Conservation (phyloP, 2,888 invertebrate genomes). For the Rotaria magnacalcarata region DNA sequence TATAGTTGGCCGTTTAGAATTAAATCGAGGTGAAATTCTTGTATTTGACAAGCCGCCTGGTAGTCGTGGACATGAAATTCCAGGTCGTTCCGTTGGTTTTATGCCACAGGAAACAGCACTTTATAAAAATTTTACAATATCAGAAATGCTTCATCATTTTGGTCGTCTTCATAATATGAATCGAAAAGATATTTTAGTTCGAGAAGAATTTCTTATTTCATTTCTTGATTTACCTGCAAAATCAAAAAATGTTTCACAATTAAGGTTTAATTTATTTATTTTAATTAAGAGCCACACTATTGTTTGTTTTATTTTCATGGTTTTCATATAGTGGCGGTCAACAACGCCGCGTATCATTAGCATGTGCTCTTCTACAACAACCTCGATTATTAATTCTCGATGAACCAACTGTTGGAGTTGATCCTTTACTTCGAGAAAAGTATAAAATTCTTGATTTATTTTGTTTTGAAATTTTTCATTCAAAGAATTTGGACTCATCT, state of each 20-base stretch:
- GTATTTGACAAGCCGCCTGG: slow-evolving; percentile 85
- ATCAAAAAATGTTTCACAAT: slow-evolving; percentile 73
- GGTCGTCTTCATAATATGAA: slow-evolving; percentile 89
- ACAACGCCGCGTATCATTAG: slow-evolving; percentile 82
- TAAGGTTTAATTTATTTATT: too few relatives aligned
- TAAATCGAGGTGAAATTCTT: slow-evolving; percentile 80
- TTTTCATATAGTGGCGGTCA: slow-evolving; percentile 68
- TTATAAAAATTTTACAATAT: slow-evolving; percentile 71
- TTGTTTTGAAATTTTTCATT: too few relatives aligned
- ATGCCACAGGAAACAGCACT: slow-evolving; percentile 73
- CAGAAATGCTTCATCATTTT: slow-evolving; percentile 90
- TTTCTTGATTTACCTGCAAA: slow-evolving; percentile 83
- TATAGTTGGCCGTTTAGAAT: slow-evolving; percentile 78
- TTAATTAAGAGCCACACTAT: too few relatives aligned
- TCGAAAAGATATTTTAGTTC: slow-evolving; percentile 72
- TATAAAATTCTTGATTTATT: slow-evolving; percentile 43
- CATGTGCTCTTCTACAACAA: slow-evolving; percentile 84
- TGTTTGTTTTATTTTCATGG: too few relatives aligned
- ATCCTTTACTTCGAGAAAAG: slow-evolving; percentile 69
- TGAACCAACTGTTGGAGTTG: slow-evolving; percentile 87
- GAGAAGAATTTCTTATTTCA: slow-evolving; percentile 78
- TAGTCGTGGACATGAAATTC: slow-evolving; percentile 78
- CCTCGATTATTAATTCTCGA: slow-evolving; percentile 83
- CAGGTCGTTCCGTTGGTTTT: slow-evolving; percentile 88
- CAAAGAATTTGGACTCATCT: slow-evolving; percentile 79